Evolutionary conservation across 2,888 invertebrate species (phyloP).

Genomic region (Agrypnus murinus): DNA sequence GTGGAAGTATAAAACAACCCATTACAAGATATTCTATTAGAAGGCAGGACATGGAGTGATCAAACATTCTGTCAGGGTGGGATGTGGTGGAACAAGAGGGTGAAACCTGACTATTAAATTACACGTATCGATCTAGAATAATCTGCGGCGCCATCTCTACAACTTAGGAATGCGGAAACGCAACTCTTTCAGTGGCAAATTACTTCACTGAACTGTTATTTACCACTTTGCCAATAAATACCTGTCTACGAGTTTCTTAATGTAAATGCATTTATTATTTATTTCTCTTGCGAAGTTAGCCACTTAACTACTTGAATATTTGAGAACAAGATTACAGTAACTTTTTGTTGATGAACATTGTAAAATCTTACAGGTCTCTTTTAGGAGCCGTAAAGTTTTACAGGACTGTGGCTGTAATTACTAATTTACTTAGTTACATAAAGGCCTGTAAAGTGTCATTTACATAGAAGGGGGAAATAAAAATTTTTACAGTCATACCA

Average conservation of each 20-base stretch:
- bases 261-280: constrained; percentile 17
- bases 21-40: constrained; percentile 16
- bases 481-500: too few relatives aligned
- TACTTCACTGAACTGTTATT: constrained; percentile 21
- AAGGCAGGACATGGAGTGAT: constrained; percentile 7
- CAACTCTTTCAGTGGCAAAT: constrained; percentile 28
- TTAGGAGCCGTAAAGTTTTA: too few relatives aligned
- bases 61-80: constrained; percentile 23
- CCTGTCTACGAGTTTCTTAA: constrained; percentile 15
- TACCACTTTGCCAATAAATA: constrained; percentile 21
- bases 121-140: constrained; percentile 31
- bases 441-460: too few relatives aligned
- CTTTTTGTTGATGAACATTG: too few relatives aligned
- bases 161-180: constrained; percentile 26
- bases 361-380: too few relatives aligned
- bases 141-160: constrained; percentile 27
- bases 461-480: too few relatives aligned
- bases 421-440: too few relatives aligned
- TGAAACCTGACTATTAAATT: constrained; percentile 29
- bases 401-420: too few relatives aligned
- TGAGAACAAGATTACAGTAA: too few relatives aligned
- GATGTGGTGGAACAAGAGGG: constrained; percentile 5
- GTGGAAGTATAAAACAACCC: constrained; percentile 18
- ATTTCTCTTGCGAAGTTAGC: not conserved
- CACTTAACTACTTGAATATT: too few relatives aligned